Conservation (phyloP, 2,113 vertebrate species). For the Seriola quinqueradiata region DNA sequence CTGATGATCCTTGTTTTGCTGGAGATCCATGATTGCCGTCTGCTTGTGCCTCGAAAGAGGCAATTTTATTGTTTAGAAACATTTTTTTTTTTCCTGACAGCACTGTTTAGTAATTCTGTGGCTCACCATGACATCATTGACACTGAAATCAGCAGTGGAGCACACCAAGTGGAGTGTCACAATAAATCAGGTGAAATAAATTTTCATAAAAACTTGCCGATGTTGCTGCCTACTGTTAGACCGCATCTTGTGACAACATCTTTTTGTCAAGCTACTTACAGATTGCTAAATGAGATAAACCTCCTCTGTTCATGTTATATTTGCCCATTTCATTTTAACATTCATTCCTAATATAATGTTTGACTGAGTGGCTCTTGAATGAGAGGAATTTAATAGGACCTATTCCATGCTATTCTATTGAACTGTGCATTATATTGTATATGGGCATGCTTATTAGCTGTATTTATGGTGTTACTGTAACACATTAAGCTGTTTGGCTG, state of each 20-base stretch:
- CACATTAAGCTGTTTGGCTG: neutral
- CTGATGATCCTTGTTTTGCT: neutral
- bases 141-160: constrained; percentile 15
- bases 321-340: neutral
- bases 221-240: neutral
- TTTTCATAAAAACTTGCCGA: neutral
- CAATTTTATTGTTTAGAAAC: neutral
- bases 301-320: neutral
- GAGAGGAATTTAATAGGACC: neutral
- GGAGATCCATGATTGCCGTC: neutral
- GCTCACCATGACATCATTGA: constrained; percentile 20
- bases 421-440: neutral
- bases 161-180: neutral
- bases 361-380: neutral
- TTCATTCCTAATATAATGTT: neutral
- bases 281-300: neutral
- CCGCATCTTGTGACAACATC: neutral
- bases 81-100: neutral
- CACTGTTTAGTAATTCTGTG: neutral
- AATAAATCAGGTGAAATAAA: neutral
- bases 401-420: neutral
- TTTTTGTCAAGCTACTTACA: neutral
- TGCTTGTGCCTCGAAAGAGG: neutral
- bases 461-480: too few relatives aligned
- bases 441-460: too few relatives aligned